Evolutionary conservation across 2,797 vertebrate genomes (phyloP).

Genomic region (Danio albolineatus): DNA sequence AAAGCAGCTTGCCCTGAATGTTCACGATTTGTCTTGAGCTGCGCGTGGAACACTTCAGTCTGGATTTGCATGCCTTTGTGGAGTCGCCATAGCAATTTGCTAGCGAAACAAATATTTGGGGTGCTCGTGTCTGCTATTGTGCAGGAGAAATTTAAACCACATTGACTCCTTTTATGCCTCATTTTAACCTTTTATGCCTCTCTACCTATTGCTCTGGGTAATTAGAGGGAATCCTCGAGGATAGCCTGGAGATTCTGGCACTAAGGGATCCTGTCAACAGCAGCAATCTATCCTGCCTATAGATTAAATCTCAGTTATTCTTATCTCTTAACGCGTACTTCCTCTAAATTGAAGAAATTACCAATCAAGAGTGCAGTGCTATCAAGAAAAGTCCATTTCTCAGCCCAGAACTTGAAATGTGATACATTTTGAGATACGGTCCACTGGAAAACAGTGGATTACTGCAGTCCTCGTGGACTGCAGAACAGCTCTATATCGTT

Average conservation of each 20-base stretch:
- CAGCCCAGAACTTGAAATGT: neutral
- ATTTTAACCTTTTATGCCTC: neutral
- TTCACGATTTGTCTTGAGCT: neutral
- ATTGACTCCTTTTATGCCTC: neutral
- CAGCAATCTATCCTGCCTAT: neutral
- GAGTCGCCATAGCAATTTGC: neutral
- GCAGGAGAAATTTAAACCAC: neutral
- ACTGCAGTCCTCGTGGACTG: neutral
- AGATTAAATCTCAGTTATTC: constrained; percentile 3
- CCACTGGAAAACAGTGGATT: neutral
- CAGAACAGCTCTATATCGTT: neutral
- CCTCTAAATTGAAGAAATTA: neutral
- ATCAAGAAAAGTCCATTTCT: neutral
- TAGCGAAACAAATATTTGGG: constrained; percentile 4
- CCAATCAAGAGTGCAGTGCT: neutral
- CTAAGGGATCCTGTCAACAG: constrained; percentile 9
- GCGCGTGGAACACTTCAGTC: constrained; percentile 1
- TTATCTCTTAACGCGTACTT: constrained; percentile 12
- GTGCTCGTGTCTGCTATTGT: neutral
- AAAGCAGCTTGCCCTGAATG: constrained; percentile 33
- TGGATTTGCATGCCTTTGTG: constrained; percentile 5
- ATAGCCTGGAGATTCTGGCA: constrained; percentile 23
- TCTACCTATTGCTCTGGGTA: neutral
- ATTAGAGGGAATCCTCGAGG: constrained; percentile 33
- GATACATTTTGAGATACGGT: neutral